Evolutionary conservation across 2,888 invertebrate genomes (phyloP).

Genomic region (Limenitis camilla): DNA sequence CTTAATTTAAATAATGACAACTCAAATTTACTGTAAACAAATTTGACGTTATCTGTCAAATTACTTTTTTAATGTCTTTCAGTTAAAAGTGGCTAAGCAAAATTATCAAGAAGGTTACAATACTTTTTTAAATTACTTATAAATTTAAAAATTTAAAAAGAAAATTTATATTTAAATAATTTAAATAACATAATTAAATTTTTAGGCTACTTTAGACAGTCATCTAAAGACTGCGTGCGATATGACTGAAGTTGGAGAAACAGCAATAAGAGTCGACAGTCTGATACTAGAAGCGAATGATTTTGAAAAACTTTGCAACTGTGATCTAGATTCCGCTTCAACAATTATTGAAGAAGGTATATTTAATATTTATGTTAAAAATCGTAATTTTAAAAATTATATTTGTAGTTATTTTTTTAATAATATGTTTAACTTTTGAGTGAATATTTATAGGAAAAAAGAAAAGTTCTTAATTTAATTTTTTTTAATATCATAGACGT

Average conservation of each 20-base stretch:
- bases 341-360: slow-evolving; percentile 82
- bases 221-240: slow-evolving; percentile 86
- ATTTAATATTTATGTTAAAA: neutral
- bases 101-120: too few species aligned
- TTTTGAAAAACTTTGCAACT: slow-evolving; percentile 85
- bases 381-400: neutral
- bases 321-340: slow-evolving; percentile 88
- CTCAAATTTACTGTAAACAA: neutral
- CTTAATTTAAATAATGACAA: too few species aligned
- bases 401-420: too few species aligned
- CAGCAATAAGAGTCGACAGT: slow-evolving; percentile 85
- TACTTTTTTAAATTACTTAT: neutral
- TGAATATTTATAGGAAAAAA: too few species aligned
- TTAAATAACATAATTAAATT: slow-evolving; percentile 30
- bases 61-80: neutral
- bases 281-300: slow-evolving; percentile 84
- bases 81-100: neutral
- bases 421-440: too few species aligned
- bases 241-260: slow-evolving; percentile 93
- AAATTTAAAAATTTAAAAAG: neutral
- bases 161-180: neutral
- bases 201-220: slow-evolving; percentile 82
- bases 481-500: too few species aligned
- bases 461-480: too few species aligned
- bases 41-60: slow-evolving; percentile 1